Percentiles rank a stretch among this genome's conserved stretches.
These are phyloP conservation scores for Geophilus truncorum DNA, from an alignment of 2,888 invertebrate species.

Conservation along the genomic window DNA sequence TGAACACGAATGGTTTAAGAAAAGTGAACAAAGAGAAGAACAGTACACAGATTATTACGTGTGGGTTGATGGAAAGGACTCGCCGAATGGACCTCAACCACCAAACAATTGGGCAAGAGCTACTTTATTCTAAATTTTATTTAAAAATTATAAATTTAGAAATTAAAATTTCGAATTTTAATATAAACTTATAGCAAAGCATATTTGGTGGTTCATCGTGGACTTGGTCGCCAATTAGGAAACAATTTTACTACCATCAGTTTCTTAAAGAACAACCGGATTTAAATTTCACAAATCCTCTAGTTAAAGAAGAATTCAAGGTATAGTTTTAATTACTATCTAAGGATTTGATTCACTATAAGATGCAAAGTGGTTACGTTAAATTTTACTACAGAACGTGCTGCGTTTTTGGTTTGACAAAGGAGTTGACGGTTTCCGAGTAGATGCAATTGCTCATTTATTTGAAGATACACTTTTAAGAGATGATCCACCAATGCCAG, in stretches of 20 bases:
- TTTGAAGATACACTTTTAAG: slow-evolving; percentile 44
- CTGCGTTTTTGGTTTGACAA: slow-evolving; percentile 49
- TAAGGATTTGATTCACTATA: too few relatives aligned
- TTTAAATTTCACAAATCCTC: slow-evolving; percentile 28
- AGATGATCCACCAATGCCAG: slow-evolving; percentile 32
- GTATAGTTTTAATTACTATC: too few relatives aligned
- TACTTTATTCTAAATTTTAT: too few relatives aligned
- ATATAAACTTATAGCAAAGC: slow-evolving; percentile 32
- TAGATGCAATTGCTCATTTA: slow-evolving; percentile 47
- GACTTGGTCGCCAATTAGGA: slow-evolving; percentile 3
- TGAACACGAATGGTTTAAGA: slow-evolving; percentile 66
- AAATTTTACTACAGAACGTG: too few relatives aligned
- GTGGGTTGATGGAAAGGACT: slow-evolving; percentile 60
- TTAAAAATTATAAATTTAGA: too few relatives aligned
- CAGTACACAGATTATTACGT: slow-evolving; percentile 70
- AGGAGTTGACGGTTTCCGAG: slow-evolving; percentile 50
- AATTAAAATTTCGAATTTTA: too few relatives aligned
- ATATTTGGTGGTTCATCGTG: slow-evolving; percentile 34
- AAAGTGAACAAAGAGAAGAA: slow-evolving; percentile 57
- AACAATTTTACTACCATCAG: slow-evolving; percentile 34
- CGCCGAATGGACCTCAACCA: not conserved
- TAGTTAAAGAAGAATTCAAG: slow-evolving; percentile 32
- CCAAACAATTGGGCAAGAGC: slow-evolving; percentile 38
- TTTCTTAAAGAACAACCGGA: slow-evolving; percentile 35
- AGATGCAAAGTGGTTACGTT: too few relatives aligned